Base-by-base conservation (phyloP, 2,888 invertebrate species). In the Trisateles emortualis region DNA sequence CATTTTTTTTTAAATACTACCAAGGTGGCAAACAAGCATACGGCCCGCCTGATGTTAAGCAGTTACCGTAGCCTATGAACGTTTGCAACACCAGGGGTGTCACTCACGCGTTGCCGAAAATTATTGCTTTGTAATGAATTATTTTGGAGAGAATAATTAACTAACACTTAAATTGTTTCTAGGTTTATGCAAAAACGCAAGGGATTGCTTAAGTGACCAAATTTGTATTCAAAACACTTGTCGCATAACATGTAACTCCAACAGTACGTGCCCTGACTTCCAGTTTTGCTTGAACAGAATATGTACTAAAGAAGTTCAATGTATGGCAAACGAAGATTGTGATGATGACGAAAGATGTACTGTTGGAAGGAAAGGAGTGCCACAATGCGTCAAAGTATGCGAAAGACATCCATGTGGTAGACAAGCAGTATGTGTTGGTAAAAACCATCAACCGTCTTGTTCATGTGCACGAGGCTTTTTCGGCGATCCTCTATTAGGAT, bases 201-300 rank as follows among this genome's bases (percentile, higher is more conserved):
- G 98, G 59, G 98, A 98, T 69, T 98, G 98, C 78, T 95, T 98
- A 48, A 94, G 95, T 11, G 96, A 97, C 74, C 98, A 98, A 88
- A 90, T 97, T 10, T 98, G 98, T 76, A 95, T 98, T 54, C 96
- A 97, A 83, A 95, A 95, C 9, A 95, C 96, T n/a, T 98, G 98
- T 78, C 96, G 97, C 76, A 95, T 97, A 16, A 96, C 97, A 2
- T 98, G 98, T 79, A 95, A 95, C 73, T 93, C 95, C 8, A 97
- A 98, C 78, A 88, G 94, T 1, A 96, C 96, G 10, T 98, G 98
- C 72, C 97, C 98, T 0, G 96, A 97, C 59, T 96, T 96, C 79
- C 97, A 97, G 79, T 96, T 95, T 77, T 98, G 98, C 74, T 94
- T 94, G 59, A 97, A 97, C 76, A 96, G 95, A 76, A 96, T 98